Percentiles rank a stretch among this genome's conserved stretches.
These are phyloP conservation scores for Ictalurus furcatus DNA, from an alignment of 2,113 vertebrate species.

Conservation along the genomic window DNA sequence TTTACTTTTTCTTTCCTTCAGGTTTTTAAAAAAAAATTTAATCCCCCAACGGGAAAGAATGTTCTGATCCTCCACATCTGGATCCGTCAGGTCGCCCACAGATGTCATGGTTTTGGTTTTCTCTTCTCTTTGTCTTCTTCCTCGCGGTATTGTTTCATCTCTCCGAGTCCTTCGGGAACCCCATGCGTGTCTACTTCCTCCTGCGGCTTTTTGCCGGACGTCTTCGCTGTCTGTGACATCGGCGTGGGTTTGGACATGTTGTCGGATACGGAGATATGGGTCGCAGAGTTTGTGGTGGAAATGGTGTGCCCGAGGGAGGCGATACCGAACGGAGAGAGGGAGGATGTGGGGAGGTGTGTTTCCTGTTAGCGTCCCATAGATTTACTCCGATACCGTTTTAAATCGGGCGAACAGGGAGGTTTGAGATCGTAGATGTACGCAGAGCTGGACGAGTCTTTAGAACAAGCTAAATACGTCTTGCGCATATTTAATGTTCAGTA, in stretches of 20 bases:
- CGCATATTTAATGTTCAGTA: not conserved
- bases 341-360: not conserved
- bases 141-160: conserved; percentile 6
- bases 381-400: not conserved
- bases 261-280: not conserved
- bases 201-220: not conserved
- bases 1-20: not conserved
- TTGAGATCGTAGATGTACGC: not conserved
- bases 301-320: not conserved
- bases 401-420: not conserved
- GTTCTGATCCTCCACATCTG: conserved; percentile 48
- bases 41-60: not conserved
- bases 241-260: not conserved
- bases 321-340: not conserved
- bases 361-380: not conserved
- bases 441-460: not conserved
- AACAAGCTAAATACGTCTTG: not conserved
- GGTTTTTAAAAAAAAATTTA: not conserved
- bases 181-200: not conserved
- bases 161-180: not conserved
- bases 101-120: conserved; percentile 22
- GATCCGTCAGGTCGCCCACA: conserved; percentile 33
- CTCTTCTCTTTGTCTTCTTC: not conserved
- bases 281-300: not conserved
- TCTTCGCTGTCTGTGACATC: not conserved